Conservation (phyloP, 2,888 invertebrate species). For the Lithodes maja region DNA sequence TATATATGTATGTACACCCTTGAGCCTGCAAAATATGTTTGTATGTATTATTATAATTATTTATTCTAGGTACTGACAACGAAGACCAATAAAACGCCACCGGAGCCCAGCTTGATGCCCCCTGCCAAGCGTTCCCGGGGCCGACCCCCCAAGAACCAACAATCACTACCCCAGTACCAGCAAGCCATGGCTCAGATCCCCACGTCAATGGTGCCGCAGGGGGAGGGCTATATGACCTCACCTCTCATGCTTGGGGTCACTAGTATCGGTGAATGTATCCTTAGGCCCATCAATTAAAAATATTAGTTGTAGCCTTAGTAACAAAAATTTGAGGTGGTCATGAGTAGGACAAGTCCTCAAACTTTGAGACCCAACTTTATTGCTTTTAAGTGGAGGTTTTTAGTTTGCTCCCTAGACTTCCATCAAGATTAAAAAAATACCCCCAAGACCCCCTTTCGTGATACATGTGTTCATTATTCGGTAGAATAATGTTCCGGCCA, state of each 20-base stretch:
- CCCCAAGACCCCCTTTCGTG: too few species aligned
- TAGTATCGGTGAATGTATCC: constrained; percentile 69
- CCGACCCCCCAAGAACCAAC: constrained; percentile 37
- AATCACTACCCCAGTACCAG: constrained; percentile 37
- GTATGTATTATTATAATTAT: too few species aligned
- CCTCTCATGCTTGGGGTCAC: constrained; percentile 70
- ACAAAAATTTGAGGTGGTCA: background rate
- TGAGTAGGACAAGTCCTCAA: too few species aligned
- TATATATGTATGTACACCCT: too few species aligned
- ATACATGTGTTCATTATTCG: too few species aligned
- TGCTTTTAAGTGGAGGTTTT: too few species aligned
- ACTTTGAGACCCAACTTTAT: too few species aligned
- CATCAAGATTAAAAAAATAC: too few species aligned
- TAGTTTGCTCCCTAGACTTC: too few species aligned
- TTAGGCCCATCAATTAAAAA: constrained; percentile 67
- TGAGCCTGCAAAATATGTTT: too few species aligned
- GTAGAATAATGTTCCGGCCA: too few species aligned
- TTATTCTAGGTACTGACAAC: background rate
- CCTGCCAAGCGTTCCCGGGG: constrained; percentile 46
- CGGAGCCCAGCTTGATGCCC: constrained; percentile 41
- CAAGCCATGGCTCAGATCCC: constrained; percentile 42
- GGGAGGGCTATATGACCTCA: constrained; percentile 39
- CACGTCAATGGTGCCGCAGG: constrained; percentile 34
- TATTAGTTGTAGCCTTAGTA: background rate
- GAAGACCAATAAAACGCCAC: constrained; percentile 33